A percentile compares a stretch with the other conserved stretches of the same genome.
Conservation (phyloP, 2,888 invertebrate species). For the Melinaea menophilus region DNA sequence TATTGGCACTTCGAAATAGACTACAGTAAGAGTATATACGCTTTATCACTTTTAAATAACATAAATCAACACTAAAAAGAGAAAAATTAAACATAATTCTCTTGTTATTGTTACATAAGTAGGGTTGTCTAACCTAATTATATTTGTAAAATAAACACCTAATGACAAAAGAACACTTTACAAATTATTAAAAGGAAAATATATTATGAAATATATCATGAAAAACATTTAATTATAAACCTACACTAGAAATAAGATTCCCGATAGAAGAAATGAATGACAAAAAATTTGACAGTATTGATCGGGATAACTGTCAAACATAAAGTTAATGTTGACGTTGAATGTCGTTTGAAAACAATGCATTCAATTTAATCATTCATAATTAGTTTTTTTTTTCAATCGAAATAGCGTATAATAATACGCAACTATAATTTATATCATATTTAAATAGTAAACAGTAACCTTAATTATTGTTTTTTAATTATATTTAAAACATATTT, state of each 20-base stretch:
- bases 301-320: slow-evolving; percentile 20
- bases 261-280: slow-evolving; percentile 22
- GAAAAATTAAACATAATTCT: slow-evolving; percentile 14
- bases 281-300: slow-evolving; percentile 17
- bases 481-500: no score
- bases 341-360: slow-evolving; percentile 6
- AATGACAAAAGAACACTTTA: slow-evolving; percentile 14
- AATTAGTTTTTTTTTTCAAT: no score
- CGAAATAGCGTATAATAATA: no score
- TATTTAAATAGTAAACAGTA: no score
- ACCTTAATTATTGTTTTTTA: no score
- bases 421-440: no score
- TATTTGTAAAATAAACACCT: slow-evolving; percentile 25
- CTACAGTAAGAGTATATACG: not conserved
- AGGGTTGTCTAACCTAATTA: slow-evolving; percentile 65
- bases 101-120: slow-evolving; percentile 76
- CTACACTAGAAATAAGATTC: slow-evolving; percentile 25
- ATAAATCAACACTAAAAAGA: slow-evolving; percentile 9
- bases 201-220: slow-evolving; percentile 1
- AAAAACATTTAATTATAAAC: slow-evolving; percentile 15
- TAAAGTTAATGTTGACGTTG: slow-evolving; percentile 4
- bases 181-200: not conserved
- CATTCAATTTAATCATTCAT: not conserved
- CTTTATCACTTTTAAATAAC: slow-evolving; percentile 3
- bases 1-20: not conserved